Base-by-base conservation (phyloP, 2,888 invertebrate genomes). In the Drosophila anceps region DNA sequence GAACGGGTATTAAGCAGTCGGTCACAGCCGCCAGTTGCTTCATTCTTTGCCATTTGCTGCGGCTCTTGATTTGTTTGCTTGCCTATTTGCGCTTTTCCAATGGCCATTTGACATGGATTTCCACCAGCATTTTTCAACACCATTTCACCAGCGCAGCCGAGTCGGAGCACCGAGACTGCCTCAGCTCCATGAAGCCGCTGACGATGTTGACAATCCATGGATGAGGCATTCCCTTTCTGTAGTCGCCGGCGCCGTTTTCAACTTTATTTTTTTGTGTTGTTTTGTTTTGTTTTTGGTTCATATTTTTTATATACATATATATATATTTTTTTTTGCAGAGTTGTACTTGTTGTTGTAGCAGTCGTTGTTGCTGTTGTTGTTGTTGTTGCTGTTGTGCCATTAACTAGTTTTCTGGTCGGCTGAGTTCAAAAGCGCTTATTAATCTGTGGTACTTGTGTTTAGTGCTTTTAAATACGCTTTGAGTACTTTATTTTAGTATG, bases 341-440 rank as follows among this genome's bases (percentile, higher is more conserved):
- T 71, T 69, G 35, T 29, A 24, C 24, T 24, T 35, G 20, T 51
- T 46, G 27, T 27, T 27, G 48, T 39, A 61, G 65, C 54, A 12
- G 12, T 57, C 59, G 63, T 59, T 27, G 48, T 39, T 63, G 65
- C 54, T 5, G 12, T 57, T 61, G 63, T 59, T 60, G 58, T 54
- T 76, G 65, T 68, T 68, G 68, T 44, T 75, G 69, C 63, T 67
- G 74, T 63, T 73, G 80, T 76, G 75, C 79, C 76, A 88, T 90
- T 85, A 91, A 91, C 88, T 87, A 88, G 90, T 92, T 91, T 91
- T 90, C 90, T 91, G 90, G 91, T 91, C 91, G 91, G 91, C 84
- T 82, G 90, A 92, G 83, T 91, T 92, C 92, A 91, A 92, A 91
- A 88, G 84, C 91, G 81, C 88, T 92, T 91, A 91, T 89, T 91